Percentiles rank a stretch among this genome's conserved stretches.
These are phyloP conservation scores for Epizoanthus fatuus DNA, from an alignment of 92 coral and sea anemone genomes.

Conservation along the genomic window DNA sequence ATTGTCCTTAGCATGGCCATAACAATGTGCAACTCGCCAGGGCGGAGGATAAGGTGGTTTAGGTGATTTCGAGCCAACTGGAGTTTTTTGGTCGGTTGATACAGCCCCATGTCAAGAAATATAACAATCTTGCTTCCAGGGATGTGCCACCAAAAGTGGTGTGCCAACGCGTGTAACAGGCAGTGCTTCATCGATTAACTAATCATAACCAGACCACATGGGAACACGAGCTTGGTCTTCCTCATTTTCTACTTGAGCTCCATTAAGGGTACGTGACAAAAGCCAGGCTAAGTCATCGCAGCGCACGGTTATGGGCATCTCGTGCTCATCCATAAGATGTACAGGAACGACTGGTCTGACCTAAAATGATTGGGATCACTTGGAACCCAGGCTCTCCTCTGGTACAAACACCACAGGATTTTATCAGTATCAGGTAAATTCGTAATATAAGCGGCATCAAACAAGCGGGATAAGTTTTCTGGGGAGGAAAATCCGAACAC, in stretches of 20 bases:
- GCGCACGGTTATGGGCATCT: conserved; percentile 45
- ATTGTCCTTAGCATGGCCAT: conserved; percentile 45
- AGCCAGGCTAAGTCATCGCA: conserved; percentile 55
- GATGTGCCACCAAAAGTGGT: conserved; percentile 54
- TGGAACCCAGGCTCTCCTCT: no score
- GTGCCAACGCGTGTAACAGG: conserved; percentile 54
- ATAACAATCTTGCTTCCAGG: conserved; percentile 61
- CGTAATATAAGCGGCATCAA: no score
- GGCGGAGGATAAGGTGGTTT: conserved; percentile 55
- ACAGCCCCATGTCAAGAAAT: conserved; percentile 56
- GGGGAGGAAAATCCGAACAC: no score
- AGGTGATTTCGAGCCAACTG: conserved; percentile 62
- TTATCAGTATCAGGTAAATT: no score
- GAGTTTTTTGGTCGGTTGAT: conserved; percentile 62
- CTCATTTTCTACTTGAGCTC: not conserved
- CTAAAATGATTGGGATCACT: no score
- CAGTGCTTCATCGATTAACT: conserved; percentile 21
- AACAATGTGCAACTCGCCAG: conserved; percentile 38
- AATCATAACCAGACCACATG: conserved; percentile 41
- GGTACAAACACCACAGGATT: no score
- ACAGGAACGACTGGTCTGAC: conserved; percentile 20
- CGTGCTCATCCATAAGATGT: conserved; percentile 43
- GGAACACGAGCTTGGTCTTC: conserved; percentile 37
- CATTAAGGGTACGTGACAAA: conserved; percentile 35
- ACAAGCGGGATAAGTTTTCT: no score